These are phyloP conservation scores for Druon quercuslanigerum DNA, from an alignment of 1,140 invertebrate species.

Conservation along the genomic window DNA sequence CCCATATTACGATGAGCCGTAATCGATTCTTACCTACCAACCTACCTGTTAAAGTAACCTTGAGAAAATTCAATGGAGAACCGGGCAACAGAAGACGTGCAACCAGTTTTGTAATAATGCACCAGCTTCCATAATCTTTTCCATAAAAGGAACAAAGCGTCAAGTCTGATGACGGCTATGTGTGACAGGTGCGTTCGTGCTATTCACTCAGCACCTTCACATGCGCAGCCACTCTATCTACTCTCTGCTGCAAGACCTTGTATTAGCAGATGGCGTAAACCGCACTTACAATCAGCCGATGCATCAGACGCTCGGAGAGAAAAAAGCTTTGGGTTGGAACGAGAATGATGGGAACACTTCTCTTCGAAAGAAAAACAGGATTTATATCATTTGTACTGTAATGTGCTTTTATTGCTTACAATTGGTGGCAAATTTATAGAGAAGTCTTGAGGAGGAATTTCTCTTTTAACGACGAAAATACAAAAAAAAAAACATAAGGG, in stretches of 20 bases:
- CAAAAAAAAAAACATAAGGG: too few species aligned
- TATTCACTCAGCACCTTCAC: not conserved
- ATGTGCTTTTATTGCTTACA: too few species aligned
- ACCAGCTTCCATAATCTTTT: slow-evolving; percentile 33
- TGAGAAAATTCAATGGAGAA: slow-evolving; percentile 47
- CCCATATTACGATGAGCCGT: slow-evolving; percentile 28
- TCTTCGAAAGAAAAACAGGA: too few species aligned
- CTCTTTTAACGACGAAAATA: too few species aligned
- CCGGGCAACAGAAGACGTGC: slow-evolving; percentile 32
- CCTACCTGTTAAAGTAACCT: slow-evolving; percentile 52
- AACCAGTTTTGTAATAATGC: slow-evolving; percentile 55
- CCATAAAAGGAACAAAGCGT: slow-evolving; percentile 57
- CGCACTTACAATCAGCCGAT: slow-evolving; percentile 7
- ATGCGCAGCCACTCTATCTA: not conserved
- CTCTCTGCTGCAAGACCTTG: slow-evolving; percentile 11
- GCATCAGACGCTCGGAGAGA: not conserved
- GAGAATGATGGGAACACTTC: too few species aligned
- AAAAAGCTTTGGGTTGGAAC: not conserved
- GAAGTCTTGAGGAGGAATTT: too few species aligned
- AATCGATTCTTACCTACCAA: slow-evolving; percentile 48
- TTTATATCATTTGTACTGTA: too few species aligned
- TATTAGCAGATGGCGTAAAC: slow-evolving; percentile 27
- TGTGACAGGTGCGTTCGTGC: slow-evolving; percentile 7
- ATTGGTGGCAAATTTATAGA: too few species aligned
- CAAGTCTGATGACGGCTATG: slow-evolving; percentile 46